Evolutionary conservation across 2,888 invertebrate species (phyloP).

Genomic region (Neria commutata): DNA sequence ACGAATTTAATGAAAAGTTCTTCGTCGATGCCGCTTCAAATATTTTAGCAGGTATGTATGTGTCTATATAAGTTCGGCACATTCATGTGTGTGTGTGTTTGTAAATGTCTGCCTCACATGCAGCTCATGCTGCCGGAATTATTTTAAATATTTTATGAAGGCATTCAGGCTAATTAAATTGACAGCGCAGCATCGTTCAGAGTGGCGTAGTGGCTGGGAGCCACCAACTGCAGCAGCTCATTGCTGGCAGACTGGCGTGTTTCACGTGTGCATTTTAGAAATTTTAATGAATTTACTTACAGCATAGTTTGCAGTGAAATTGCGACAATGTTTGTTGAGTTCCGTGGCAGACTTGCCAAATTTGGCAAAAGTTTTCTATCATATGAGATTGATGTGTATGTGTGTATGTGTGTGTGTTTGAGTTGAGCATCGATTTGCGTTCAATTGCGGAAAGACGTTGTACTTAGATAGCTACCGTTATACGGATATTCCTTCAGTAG

Average conservation of each 20-base stretch:
- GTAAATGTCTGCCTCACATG: neutral
- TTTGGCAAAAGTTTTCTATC: neutral
- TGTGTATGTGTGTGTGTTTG: constrained; percentile 1
- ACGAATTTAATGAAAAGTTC: constrained; percentile 15
- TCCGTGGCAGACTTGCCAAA: too few relatives aligned
- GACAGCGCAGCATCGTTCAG: too few relatives aligned
- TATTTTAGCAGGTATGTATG: neutral
- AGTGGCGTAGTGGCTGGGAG: too few relatives aligned
- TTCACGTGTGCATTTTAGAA: constrained; percentile 25
- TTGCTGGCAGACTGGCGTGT: constrained; percentile 11
- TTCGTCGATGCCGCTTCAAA: neutral
- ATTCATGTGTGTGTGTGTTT: neutral
- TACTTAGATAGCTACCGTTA: too few relatives aligned
- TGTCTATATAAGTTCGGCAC: neutral
- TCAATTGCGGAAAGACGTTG: too few relatives aligned
- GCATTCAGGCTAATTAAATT: constrained; percentile 52
- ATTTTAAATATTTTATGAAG: constrained; percentile 51
- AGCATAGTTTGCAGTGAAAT: constrained; percentile 20
- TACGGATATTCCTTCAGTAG: too few relatives aligned
- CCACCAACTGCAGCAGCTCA: neutral
- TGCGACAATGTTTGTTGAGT: constrained; percentile 10
- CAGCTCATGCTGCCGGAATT: constrained; percentile 40
- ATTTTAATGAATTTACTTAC: constrained; percentile 52
- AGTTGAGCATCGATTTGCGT: too few relatives aligned
- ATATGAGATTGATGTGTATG: constrained; percentile 11